These are phyloP conservation scores for Pseudolaguvia tuberculata DNA, from an alignment of 2,113 vertebrate genomes.

Conservation along the genomic window DNA sequence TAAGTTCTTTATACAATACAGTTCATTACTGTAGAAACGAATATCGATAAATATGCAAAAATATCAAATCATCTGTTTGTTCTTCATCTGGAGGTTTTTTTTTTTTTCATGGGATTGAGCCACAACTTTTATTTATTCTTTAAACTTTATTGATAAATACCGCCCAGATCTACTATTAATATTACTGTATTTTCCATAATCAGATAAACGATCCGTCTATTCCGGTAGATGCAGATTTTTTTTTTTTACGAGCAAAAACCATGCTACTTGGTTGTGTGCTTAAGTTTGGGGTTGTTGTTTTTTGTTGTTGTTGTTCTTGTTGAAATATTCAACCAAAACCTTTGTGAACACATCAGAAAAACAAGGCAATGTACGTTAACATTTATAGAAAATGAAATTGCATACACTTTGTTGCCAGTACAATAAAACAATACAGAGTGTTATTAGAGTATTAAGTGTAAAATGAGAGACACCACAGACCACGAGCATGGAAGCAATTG, in stretches of 20 bases:
- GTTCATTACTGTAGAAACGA: too few relatives aligned
- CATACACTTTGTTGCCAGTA: constrained; percentile 62
- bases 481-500: background rate
- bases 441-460: constrained; percentile 56
- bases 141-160: too few relatives aligned
- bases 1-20: too few relatives aligned
- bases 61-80: too few relatives aligned
- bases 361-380: constrained; percentile 23
- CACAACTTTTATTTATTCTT: too few relatives aligned
- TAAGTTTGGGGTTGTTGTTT: background rate
- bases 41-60: too few relatives aligned
- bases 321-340: background rate
- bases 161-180: too few relatives aligned
- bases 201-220: background rate
- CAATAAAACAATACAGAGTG: constrained; percentile 50
- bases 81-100: too few relatives aligned
- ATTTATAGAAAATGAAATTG: constrained; percentile 57
- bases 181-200: background rate
- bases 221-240: background rate
- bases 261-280: background rate
- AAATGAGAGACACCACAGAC: background rate
- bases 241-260: background rate
- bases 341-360: background rate
- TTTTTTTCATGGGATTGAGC: too few relatives aligned
- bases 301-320: too few relatives aligned